Percentiles rank a stretch among this genome's conserved stretches.
These are phyloP conservation scores for Melanotaenia boesemani DNA, from an alignment of 2,797 vertebrate genomes.

Conservation along the genomic window DNA sequence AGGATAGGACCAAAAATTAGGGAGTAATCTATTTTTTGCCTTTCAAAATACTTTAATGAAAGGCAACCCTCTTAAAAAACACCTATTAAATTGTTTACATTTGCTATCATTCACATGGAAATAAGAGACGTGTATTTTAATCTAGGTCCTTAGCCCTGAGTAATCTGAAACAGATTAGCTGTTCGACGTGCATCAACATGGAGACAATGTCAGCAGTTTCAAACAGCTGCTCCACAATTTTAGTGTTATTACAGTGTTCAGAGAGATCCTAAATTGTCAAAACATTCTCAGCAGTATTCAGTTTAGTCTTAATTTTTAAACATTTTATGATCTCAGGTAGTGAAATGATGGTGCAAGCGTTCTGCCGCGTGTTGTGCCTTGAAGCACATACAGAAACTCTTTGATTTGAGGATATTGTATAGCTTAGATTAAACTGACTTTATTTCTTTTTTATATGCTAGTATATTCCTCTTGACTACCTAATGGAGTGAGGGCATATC, in stretches of 20 bases:
- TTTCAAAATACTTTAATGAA: not conserved
- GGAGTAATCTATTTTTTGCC: not conserved
- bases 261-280: constrained; percentile 19
- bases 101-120: constrained; percentile 21
- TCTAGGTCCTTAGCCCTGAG: not conserved
- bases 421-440: constrained; percentile 58
- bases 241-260: constrained; percentile 9
- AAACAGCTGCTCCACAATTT: not conserved
- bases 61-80: constrained; percentile 4
- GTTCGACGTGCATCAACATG: constrained; percentile 1
- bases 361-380: not conserved
- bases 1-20: not conserved
- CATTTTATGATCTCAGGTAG: constrained; percentile 5
- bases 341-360: constrained; percentile 27
- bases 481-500: constrained; percentile 74
- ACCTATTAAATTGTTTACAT: constrained; percentile 1
- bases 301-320: constrained; percentile 1
- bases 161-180: constrained; percentile 14
- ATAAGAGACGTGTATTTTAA: constrained; percentile 5
- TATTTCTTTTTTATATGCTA: constrained; percentile 66
- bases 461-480: constrained; percentile 72
- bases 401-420: constrained; percentile 54
- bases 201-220: constrained; percentile 7
- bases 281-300: constrained; percentile 8
- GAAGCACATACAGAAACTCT: constrained; percentile 34